Evolutionary conservation across 2,888 invertebrate species (phyloP), one percentile per base, ranked within the genome.

Genomic region (Linnaemya vulpina): DNA sequence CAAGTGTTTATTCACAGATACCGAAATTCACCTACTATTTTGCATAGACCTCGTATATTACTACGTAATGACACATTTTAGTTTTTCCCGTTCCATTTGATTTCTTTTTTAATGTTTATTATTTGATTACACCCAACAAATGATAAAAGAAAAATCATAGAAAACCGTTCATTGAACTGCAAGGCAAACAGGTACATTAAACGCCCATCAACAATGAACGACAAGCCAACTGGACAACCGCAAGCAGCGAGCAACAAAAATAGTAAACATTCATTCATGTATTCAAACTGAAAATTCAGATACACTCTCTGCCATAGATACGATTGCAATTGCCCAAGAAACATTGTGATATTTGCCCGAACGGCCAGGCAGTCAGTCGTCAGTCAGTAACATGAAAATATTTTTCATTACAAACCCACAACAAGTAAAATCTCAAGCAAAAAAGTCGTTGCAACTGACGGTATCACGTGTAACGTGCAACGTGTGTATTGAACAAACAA

Each of bases 151-250:
- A 80, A 40, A 74, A 73, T 55, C 35, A 65, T 38, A 40, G 67
- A 70, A 53, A 65, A 84, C 62, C 87, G 90, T 89, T 87, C 91
- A 91, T 89, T 91, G 91, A 91, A 91, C 91, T 90, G 89, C 91
- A 91, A 91, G 91, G 91, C 89, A 91, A 91, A 90, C 91, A 87
- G 90, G 91, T 91, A 90, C 81, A 86, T 81, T 83, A 84, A 83
- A 86, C 87, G 81, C 83, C 80, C 86, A 86, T 78, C 87, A 86
- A 77, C 49, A 58, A 70, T 55, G 55, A 75, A 46, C 83, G 82
- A 70, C 58, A 85, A 83, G 17, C 65, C 40, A 82, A 71, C 71
- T 83, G 82, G 71, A 77, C 70, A 84, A 70, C 11, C 11, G 35
- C 63, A 40, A 60, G 51, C 49, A 77, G 22, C 63, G 30, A 60